Base-by-base conservation (phyloP, 2,888 invertebrate species). In the Plagiodera versicolora region DNA sequence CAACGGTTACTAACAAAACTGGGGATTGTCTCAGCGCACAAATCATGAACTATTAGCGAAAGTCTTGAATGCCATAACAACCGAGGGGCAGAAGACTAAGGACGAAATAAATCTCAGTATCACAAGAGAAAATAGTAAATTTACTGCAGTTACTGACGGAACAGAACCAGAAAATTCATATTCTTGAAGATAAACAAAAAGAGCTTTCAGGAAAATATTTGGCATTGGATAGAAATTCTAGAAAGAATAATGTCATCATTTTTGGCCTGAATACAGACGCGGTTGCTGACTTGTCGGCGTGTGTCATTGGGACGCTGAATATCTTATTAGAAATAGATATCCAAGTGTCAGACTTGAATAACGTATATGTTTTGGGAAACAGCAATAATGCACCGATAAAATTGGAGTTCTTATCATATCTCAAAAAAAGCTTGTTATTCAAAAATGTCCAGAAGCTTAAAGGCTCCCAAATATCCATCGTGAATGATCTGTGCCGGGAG, bases 331-430 rank as follows among this genome's bases (percentile, higher is more conserved):
- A 19, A 17, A 47, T 47, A 9, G 8, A 47, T 47, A 47, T 47
- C 19, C 19, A 47, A 10, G 47, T n/a, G 20, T n/a, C 8, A 9
- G 47, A 47, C 20, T 14, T 47, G 19, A 47, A 47, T 47, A 47
- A 47, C 10, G 14, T 47, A 47, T 47, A 47, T 47, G 47, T 14
- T 9, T 47, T 19, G 19, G 20, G 20, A n/a, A 19, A 10, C 14
- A 24, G 47, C 20, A 14, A 18, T n/a, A 5, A 47, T 47, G 47
- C 47, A 47, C 47, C 47, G 20, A 47, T 47, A 47, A 19, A 47
- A 47, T 19, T 47, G 1, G 47, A 47, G 47, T 18, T 47, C 20
- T 5, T 47, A 9, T 47, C 47, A 19, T 47, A 47, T 19, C 47
- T 47, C 47, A 47, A 47, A 20, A 47, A 19, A 47, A 47, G 47